Evolutionary conservation across 2,797 vertebrate genomes (phyloP).

Genomic region (Odontamblyopus lacepedii): DNA sequence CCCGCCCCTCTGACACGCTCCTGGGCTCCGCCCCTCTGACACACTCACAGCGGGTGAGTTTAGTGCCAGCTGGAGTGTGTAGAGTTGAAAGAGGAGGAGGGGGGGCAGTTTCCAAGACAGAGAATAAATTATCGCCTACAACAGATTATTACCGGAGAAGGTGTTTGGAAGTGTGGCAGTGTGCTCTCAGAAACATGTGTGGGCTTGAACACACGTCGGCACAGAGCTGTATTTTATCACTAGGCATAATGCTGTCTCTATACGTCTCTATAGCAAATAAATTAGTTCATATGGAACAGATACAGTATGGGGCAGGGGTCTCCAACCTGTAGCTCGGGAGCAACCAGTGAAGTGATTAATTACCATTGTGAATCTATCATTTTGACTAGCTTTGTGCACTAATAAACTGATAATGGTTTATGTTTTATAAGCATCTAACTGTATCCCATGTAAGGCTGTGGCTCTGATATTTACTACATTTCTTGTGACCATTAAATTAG

Average conservation of each 20-base stretch:
- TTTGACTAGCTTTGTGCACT: too few relatives aligned
- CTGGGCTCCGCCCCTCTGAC: slow-evolving; percentile 56
- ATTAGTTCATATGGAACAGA: background rate
- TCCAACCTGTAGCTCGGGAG: too few relatives aligned
- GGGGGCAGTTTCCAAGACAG: slow-evolving; percentile 37
- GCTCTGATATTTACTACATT: too few relatives aligned
- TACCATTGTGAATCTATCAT: too few relatives aligned
- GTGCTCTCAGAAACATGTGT: slow-evolving; percentile 47
- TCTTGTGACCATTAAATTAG: too few relatives aligned
- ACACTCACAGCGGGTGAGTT: slow-evolving; percentile 41
- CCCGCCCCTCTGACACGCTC: slow-evolving; percentile 56
- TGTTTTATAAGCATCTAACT: too few relatives aligned
- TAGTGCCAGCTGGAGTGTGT: slow-evolving; percentile 60
- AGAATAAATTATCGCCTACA: slow-evolving; percentile 71
- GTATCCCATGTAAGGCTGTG: too few relatives aligned
- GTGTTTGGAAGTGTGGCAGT: slow-evolving; percentile 50
- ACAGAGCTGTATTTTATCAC: slow-evolving; percentile 14
- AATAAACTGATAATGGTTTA: too few relatives aligned
- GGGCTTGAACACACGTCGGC: slow-evolving; percentile 48
- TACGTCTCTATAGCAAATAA: slow-evolving; percentile 1
- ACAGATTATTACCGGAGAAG: slow-evolving; percentile 59
- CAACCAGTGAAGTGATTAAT: too few relatives aligned
- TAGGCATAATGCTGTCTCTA: background rate
- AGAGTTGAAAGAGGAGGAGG: slow-evolving; percentile 17
- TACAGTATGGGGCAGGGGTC: background rate